Conservation (phyloP, 2,797 vertebrate species). For the Hyperoplus lanceolatus region DNA sequence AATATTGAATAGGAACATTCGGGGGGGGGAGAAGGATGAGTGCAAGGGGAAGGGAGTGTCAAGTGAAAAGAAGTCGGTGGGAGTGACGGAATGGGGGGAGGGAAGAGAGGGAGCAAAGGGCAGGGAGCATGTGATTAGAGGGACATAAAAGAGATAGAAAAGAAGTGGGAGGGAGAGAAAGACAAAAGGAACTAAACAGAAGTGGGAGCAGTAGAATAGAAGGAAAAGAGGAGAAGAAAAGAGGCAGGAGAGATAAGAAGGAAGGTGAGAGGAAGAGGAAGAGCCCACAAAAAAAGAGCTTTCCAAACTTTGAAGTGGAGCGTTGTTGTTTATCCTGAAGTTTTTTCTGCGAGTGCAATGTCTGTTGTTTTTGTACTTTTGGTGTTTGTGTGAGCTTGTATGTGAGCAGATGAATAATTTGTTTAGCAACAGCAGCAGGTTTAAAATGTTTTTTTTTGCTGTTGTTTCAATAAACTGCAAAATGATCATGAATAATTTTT, state of each 20-base stretch:
- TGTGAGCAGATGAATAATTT: slow-evolving; percentile 22
- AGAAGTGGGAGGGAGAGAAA: slow-evolving; percentile 6
- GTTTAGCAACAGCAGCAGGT: background rate
- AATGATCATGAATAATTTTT: slow-evolving; percentile 28
- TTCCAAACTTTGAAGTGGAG: slow-evolving; percentile 46
- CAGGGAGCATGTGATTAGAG: slow-evolving; percentile 34
- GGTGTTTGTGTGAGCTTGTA: slow-evolving; percentile 25
- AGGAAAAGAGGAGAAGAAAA: slow-evolving; percentile 19
- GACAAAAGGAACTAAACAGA: slow-evolving; percentile 20
- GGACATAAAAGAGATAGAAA: slow-evolving; percentile 27
- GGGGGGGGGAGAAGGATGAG: slow-evolving; percentile 35
- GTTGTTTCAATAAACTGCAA: slow-evolving; percentile 26
- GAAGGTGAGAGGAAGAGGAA: slow-evolving; percentile 33
- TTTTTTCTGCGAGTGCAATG: slow-evolving; percentile 35
- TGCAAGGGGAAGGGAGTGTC: slow-evolving; percentile 24
- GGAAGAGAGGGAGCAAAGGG: slow-evolving; percentile 35
- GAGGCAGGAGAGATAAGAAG: slow-evolving; percentile 31
- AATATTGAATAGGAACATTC: slow-evolving; percentile 62
- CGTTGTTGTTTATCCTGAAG: slow-evolving; percentile 44
- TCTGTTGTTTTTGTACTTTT: slow-evolving; percentile 43
- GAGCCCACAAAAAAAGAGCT: slow-evolving; percentile 14
- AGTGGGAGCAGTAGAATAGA: background rate
- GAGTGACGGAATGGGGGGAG: slow-evolving; percentile 30
- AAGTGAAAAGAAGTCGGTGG: slow-evolving; percentile 32
- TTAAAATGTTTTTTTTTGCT: background rate